A percentile compares a stretch with the other conserved stretches of the same genome.
Conservation (phyloP, 2,888 invertebrate species). For the Amiota mariae region DNA sequence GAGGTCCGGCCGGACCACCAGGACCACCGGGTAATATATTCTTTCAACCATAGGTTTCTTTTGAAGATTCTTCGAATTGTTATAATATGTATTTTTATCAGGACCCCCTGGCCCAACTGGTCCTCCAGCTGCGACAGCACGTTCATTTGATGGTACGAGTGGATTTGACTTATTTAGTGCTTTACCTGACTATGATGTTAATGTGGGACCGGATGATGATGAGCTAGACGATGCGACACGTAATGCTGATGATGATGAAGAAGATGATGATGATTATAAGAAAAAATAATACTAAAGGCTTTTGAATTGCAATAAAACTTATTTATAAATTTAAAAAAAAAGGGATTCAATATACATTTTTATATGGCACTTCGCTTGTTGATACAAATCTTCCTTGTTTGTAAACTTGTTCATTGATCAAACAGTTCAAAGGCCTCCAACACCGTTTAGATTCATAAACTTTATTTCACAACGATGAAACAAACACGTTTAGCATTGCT, state of each 20-base stretch:
- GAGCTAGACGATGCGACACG: conserved; percentile 26
- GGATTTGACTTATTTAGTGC: background rate
- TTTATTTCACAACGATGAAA: no score
- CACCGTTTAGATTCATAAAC: no score
- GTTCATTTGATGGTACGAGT: conserved; percentile 22
- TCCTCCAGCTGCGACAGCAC: conserved; percentile 29
- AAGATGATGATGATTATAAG: conserved; percentile 33
- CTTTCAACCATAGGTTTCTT: no score
- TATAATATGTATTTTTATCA: background rate
- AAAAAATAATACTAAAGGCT: background rate
- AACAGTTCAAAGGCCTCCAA: no score
- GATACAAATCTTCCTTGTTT: no score
- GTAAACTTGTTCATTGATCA: background rate
- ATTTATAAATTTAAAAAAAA: no score
- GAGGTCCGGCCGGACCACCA: conserved; percentile 44
- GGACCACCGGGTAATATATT: conserved; percentile 26
- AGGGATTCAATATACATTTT: no score
- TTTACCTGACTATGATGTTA: conserved; percentile 35
- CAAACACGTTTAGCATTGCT: no score
- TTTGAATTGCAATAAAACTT: conserved; percentile 21
- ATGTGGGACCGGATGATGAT: conserved; percentile 29
- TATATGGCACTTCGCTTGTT: no score
- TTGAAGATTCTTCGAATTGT: no score
- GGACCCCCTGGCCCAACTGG: conserved; percentile 42
- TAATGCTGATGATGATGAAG: conserved; percentile 32